phyloP scores from a whole-genome alignment of 2,888 invertebrate species.

The Trimorus sp. region DNA sequence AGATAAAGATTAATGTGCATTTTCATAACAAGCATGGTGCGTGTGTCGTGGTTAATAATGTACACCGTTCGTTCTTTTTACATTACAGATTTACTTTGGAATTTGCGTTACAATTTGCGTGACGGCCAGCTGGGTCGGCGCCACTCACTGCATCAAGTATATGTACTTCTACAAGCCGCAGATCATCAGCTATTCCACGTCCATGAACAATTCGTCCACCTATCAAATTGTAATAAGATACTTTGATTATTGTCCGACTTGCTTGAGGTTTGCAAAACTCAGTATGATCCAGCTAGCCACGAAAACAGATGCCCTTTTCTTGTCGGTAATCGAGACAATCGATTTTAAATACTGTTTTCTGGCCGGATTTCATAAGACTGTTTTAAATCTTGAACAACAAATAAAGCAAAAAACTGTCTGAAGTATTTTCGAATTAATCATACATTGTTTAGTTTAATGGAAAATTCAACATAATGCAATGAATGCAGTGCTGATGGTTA shows the following conservation, averaged over 20 bases:
- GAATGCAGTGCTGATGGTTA: too few relatives aligned
- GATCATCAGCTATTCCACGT: conserved; percentile 76
- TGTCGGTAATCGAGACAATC: too few relatives aligned
- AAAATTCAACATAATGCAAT: too few relatives aligned
- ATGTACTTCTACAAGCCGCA: conserved; percentile 86
- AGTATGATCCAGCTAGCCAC: too few relatives aligned
- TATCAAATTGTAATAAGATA: conserved; percentile 54
- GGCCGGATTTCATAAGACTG: not conserved
- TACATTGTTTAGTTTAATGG: too few relatives aligned
- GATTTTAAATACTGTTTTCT: not conserved
- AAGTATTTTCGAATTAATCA: too few relatives aligned
- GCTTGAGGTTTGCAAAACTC: not conserved
- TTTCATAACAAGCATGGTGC: conserved; percentile 9
- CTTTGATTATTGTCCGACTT: not conserved
- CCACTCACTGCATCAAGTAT: conserved; percentile 95
- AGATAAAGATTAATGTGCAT: conserved; percentile 35
- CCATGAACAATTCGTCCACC: conserved; percentile 81
- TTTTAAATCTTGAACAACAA: too few relatives aligned
- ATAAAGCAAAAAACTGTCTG: too few relatives aligned
- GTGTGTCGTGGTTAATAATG: conserved; percentile 50
- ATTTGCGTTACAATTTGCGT: conserved; percentile 92
- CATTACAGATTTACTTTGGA: conserved; percentile 91
- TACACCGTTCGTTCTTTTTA: conserved; percentile 28
- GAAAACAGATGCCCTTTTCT: too few relatives aligned
- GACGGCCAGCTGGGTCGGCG: conserved; percentile 95